phyloP scores from a whole-genome alignment of 2,888 invertebrate genomes.

The Crocallis elinguaria region DNA sequence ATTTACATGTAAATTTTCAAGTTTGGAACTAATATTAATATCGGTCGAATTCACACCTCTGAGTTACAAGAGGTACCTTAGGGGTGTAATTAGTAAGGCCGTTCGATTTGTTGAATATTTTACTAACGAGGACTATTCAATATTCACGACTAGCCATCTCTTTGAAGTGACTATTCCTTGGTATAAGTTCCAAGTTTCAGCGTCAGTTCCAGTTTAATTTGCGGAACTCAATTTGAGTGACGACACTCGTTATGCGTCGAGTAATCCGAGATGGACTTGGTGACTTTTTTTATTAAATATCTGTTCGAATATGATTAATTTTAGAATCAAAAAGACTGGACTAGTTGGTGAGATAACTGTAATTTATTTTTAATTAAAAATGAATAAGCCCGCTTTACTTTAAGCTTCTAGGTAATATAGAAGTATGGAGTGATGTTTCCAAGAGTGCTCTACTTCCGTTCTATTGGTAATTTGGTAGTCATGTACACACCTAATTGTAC shows the following conservation, averaged over 20 bases:
- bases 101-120: slow-evolving; percentile 71
- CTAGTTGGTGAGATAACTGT: background rate
- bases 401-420: no score
- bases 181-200: slow-evolving; percentile 60
- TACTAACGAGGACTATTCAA: slow-evolving; percentile 71
- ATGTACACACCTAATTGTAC: no score
- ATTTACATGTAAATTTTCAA: slow-evolving; percentile 38
- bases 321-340: background rate
- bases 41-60: slow-evolving; percentile 50
- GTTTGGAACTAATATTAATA: slow-evolving; percentile 46
- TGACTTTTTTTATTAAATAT: slow-evolving; percentile 15
- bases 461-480: no score
- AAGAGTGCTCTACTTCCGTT: no score
- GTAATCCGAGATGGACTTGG: slow-evolving; percentile 3
- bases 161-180: slow-evolving; percentile 60
- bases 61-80: slow-evolving; percentile 8
- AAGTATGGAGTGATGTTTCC: no score
- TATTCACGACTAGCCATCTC: slow-evolving; percentile 66
- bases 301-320: background rate
- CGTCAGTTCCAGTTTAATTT: slow-evolving; percentile 61
- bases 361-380: no score
- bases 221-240: slow-evolving; percentile 55
- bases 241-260: slow-evolving; percentile 31
- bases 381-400: no score
- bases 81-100: slow-evolving; percentile 60